These are phyloP conservation scores for Propithecus perrieri DNA, from an alignment of 2,797 vertebrate species.

Conservation along the genomic window DNA sequence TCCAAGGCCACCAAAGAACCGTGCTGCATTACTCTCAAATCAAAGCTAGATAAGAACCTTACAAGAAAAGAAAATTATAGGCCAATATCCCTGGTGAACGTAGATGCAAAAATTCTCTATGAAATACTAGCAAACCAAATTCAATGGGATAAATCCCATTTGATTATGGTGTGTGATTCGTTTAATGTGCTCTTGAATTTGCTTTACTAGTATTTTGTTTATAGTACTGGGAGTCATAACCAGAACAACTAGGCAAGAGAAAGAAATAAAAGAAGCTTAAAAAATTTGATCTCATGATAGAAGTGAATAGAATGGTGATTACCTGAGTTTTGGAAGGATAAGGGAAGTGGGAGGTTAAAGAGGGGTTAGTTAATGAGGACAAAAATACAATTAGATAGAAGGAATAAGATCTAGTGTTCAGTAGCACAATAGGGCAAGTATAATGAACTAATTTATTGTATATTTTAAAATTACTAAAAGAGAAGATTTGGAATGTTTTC, in stretches of 20 bases:
- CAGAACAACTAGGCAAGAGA: not conserved
- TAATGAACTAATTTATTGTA: no score
- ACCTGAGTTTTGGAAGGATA: not conserved
- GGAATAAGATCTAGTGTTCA: no score
- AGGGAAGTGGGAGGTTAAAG: not conserved
- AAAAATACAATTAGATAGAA: no score
- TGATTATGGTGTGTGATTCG: not conserved
- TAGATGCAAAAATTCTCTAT: not conserved
- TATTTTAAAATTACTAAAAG: no score
- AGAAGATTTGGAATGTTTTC: no score
- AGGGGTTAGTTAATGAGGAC: not conserved
- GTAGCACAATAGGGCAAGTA: no score
- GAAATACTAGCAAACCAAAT: not conserved
- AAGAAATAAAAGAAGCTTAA: not conserved
- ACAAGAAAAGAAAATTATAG: not conserved
- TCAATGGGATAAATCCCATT: not conserved
- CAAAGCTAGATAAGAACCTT: not conserved
- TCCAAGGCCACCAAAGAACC: not conserved
- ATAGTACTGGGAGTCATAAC: not conserved
- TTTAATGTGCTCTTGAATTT: not conserved
- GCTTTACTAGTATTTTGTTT: no score
- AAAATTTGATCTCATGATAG: not conserved
- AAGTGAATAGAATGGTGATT: not conserved
- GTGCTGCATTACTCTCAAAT: not conserved
- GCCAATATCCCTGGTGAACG: not conserved